phyloP scores from a whole-genome alignment of 1,140 invertebrate species.

The Brachionus sp. region DNA sequence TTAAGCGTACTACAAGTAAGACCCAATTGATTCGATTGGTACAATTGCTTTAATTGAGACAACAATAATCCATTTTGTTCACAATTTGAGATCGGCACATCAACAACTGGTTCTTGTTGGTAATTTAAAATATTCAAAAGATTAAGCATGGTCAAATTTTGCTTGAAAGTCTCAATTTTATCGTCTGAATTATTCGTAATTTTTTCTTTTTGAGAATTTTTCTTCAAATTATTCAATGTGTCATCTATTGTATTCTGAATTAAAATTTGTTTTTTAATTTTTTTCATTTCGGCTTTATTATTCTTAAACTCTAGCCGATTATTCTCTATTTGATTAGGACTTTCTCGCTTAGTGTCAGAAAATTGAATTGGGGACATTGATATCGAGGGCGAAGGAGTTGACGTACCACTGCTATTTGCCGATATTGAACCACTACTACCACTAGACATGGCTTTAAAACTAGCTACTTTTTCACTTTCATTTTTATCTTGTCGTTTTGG shows the following conservation, averaged over 20 bases:
- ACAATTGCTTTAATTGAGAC: background rate
- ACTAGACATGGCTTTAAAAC: background rate
- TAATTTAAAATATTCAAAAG: slow-evolving; percentile 20
- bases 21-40: background rate
- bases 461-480: background rate
- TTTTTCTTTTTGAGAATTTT: background rate
- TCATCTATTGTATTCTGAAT: slow-evolving; percentile 18
- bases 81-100: background rate
- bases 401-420: slow-evolving; percentile 7
- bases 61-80: background rate
- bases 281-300: background rate
- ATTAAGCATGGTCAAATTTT: background rate
- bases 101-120: background rate
- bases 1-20: background rate
- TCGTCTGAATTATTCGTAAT: background rate
- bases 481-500: background rate
- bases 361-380: slow-evolving; percentile 22
- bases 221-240: background rate
- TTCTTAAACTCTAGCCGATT: background rate
- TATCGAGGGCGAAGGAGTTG: background rate
- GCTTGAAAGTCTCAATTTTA: background rate
- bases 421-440: slow-evolving; percentile 27
- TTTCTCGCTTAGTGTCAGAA: background rate
- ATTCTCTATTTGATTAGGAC: background rate
- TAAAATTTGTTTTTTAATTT: background rate